Evolutionary conservation across 2,113 vertebrate species (phyloP).

Genomic region (Nothobranchius furzeri): DNA sequence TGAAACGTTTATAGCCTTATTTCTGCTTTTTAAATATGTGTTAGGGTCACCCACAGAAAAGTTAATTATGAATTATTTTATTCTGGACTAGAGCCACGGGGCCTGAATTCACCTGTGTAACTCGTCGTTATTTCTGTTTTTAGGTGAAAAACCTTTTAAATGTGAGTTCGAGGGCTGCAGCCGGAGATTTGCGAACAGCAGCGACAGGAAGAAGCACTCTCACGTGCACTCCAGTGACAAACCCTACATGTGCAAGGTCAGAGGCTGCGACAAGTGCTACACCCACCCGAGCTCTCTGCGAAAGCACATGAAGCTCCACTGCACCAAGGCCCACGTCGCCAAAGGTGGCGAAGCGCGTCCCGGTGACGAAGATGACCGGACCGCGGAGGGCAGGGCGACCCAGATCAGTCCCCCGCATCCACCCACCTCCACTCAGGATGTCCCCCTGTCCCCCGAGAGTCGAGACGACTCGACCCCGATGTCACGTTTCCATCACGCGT

Average conservation of each 20-base stretch:
- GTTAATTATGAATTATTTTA: not conserved
- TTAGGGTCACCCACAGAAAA: not conserved
- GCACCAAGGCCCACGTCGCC: slow-evolving; percentile 62
- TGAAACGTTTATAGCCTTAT: too few relatives aligned
- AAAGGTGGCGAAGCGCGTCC: slow-evolving; percentile 58
- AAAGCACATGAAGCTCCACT: slow-evolving; percentile 80
- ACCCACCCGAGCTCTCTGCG: slow-evolving; percentile 75
- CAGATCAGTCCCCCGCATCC: slow-evolving; percentile 52
- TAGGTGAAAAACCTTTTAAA: slow-evolving; percentile 82
- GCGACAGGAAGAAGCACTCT: slow-evolving; percentile 77
- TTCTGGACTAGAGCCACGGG: not conserved
- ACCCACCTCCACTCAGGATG: slow-evolving; percentile 41
- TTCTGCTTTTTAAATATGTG: not conserved
- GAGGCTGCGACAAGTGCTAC: slow-evolving; percentile 74
- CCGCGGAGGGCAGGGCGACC: slow-evolving; percentile 60
- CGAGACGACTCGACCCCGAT: slow-evolving; percentile 73
- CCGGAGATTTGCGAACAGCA: slow-evolving; percentile 80
- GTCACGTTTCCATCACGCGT: slow-evolving; percentile 79
- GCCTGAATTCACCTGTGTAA: slow-evolving; percentile 21
- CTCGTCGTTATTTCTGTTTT: slow-evolving; percentile 63
- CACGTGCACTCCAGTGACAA: slow-evolving; percentile 76
- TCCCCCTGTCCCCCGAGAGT: slow-evolving; percentile 69
- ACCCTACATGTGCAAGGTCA: slow-evolving; percentile 74
- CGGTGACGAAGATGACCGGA: slow-evolving; percentile 52
- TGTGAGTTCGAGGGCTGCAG: slow-evolving; percentile 80